Conservation (phyloP, 2,797 vertebrate genomes). For the Phyllotis vaccarum region DNA sequence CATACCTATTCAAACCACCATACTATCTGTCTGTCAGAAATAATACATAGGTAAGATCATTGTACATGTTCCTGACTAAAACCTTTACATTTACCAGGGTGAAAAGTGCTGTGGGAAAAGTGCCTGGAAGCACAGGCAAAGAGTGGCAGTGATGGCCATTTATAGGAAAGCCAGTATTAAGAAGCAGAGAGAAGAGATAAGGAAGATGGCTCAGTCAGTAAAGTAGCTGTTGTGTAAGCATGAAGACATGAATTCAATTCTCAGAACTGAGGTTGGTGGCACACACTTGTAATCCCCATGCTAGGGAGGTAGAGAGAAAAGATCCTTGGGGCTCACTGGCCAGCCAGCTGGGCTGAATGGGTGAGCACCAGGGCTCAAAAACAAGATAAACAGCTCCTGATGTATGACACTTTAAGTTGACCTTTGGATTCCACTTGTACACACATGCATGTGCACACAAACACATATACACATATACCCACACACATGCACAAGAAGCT, state of each 20-base stretch:
- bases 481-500: not conserved
- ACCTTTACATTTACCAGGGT: not conserved
- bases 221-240: not conserved
- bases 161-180: not conserved
- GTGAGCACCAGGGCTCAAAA: not conserved
- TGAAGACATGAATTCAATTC: not conserved
- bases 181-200: not conserved
- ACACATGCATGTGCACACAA: not conserved
- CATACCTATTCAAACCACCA: not conserved
- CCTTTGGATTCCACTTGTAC: not conserved
- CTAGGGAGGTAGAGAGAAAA: not conserved
- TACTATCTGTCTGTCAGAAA: not conserved
- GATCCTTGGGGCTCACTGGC: not conserved
- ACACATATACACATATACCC: not conserved
- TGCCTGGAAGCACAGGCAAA: not conserved
- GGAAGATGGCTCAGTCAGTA: not conserved
- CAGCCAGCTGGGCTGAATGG: not conserved
- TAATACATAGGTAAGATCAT: not conserved
- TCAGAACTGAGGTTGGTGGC: not conserved
- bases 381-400: not conserved
- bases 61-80: not conserved
- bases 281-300: not conserved
- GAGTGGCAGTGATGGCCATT: not conserved
- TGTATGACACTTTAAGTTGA: not conserved
- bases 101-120: not conserved